Base-by-base conservation (phyloP, 2,113 vertebrate genomes). In the Hemibagrus wyckioides region DNA sequence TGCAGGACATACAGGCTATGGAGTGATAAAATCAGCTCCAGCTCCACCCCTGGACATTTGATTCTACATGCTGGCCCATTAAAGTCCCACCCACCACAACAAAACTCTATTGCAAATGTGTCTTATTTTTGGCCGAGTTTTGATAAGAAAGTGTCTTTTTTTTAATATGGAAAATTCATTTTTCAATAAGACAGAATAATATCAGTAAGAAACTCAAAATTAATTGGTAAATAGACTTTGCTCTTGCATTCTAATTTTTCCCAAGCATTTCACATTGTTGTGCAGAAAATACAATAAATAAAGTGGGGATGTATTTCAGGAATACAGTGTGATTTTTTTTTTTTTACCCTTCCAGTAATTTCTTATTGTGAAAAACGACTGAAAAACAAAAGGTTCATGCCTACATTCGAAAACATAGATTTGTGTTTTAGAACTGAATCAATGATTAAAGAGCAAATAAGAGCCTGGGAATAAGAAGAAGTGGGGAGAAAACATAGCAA, bases 381-480 rank as follows among this genome's bases (percentile, higher is more conserved):
- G 13, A 50, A 77, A 75, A 48, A 25, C 7, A 0, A 11, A 14
- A 50, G 50, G 28, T 1, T 48, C 23, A 48, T 15, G 25, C 73
- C 41, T 48, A n/a, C 44, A n/a, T 77, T 14, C 25, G n/a, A 52
- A 30, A 79, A n/a, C 28, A 50, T 15, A 50, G 41, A 50, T 73
- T 73, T 25, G 19, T 41, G 8, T 73, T 73, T 73, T 10, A 73
- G 39, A 73, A 69, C 19, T 39, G 33, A 33, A 67, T 71, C 30
- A 73, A 86, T 82, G 89, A 94, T 93, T 90, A 90, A 88, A 90
- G 69, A 91, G 86, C 82, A 87, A 87, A 87, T 92, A 90, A 85
- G 82, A 28, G 33, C 59, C 54, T 59, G 23, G 8, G 82, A 75
- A 86, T 65, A 75, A 33, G 54, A 90, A 90, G 88, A 86, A 91